A percentile compares a stretch with the other conserved stretches of the same genome.
Conservation (phyloP, 2,888 invertebrate species). For the Dryadula phaetusa region DNA sequence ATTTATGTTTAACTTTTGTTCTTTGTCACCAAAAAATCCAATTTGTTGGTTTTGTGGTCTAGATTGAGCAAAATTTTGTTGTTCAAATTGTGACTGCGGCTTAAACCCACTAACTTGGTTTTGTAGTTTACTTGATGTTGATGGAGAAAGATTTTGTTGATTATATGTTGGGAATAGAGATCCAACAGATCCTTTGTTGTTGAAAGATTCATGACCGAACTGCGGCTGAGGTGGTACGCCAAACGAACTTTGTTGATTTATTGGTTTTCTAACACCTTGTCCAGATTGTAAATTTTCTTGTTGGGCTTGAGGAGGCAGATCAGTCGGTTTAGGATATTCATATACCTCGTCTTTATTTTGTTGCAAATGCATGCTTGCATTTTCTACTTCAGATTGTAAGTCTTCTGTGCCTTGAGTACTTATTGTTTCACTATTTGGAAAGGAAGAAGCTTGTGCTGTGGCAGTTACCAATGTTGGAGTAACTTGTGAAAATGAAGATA, state of each 20-base stretch:
- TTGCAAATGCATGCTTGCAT: conserved; percentile 31
- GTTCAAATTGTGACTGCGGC: neutral
- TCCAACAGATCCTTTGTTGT: neutral
- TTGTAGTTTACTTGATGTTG: too few species aligned
- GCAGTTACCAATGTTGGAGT: conserved; percentile 6
- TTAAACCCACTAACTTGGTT: too few species aligned
- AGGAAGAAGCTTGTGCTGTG: conserved; percentile 3
- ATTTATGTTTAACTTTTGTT: neutral
- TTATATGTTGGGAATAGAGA: neutral
- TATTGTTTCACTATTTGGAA: neutral
- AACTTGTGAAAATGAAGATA: conserved; percentile 2
- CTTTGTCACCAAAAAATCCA: neutral
- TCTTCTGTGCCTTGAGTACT: neutral
- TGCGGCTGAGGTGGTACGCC: neutral
- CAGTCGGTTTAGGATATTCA: conserved; percentile 66
- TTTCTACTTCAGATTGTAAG: conserved; percentile 18
- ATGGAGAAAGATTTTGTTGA: neutral
- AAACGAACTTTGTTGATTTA: conserved; percentile 6
- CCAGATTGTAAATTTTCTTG: conserved; percentile 26
- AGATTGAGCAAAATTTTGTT: neutral
- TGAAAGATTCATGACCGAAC: neutral
- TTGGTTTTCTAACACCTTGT: neutral
- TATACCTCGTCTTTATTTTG: conserved; percentile 60
- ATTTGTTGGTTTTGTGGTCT: neutral
- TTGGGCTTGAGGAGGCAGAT: conserved; percentile 52